Evolutionary conservation across 2,113 vertebrate species (phyloP), one percentile per base, ranked within the genome.

Genomic region (Deroptyus accipitrinus): DNA sequence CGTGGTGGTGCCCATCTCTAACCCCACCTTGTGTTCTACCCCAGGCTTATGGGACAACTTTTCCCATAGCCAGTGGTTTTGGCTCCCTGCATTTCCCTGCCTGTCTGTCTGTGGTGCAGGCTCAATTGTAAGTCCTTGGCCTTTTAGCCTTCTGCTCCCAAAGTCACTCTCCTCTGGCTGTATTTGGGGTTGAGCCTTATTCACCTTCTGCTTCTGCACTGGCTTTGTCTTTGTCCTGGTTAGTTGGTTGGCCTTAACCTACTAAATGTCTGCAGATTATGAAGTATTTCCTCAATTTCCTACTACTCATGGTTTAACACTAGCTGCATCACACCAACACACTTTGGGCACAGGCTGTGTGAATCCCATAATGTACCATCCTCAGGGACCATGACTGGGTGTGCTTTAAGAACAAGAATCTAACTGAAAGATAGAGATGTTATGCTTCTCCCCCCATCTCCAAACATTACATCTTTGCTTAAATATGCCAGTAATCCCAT

Each of bases 1-100:
- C 0, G 0, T 0, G 2, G n/a, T 1, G 4, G 44, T 64, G n/a
- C 30, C 33, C 31, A 6, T 23, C 44, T 54, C 73, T 0, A 7
- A 16, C 0, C 1, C 22, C 59, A 8, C 3, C 1, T 1, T 1
- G 2, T 15, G 67, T 79, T 76, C 15, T 41, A 51, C 49, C 39
- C 20, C 5, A 23, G 44, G 31, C 28, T 74, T 28, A n/a, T 20
- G 3, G 0, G 25, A 35, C 13, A 59, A 2, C 39, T 28, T 48
- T 72, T 69, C 79, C 72, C 37, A 16, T 2, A 35, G 66, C 31
- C 25, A 0, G 6, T 0, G 8, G 63, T 6, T 23, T 17, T 0
- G 0, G 35, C n/a, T 51, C 9, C 33, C 80, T 3, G 1, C 1
- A 13, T 3, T 23, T 48, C 79, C 42, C 44, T 66, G 46, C 80